Conservation (phyloP, 2,113 vertebrate genomes). For the Galemys pyrenaicus region DNA sequence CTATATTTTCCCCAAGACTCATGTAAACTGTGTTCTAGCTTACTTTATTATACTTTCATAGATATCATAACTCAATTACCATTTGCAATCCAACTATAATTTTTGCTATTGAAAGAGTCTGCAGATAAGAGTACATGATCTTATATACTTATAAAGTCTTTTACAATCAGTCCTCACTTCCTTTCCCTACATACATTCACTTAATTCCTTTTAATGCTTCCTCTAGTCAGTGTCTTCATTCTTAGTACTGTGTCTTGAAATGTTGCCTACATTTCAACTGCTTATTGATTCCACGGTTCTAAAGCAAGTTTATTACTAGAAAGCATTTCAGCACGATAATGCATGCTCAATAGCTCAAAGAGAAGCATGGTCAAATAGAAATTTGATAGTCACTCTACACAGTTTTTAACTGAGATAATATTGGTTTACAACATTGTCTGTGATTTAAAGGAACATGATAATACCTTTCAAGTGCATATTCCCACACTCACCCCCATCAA, state of each 20-base stretch:
- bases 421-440: no score
- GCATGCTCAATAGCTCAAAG: no score
- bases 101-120: conserved; percentile 33
- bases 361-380: neutral
- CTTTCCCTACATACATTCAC: neutral
- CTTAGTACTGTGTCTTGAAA: conserved; percentile 42
- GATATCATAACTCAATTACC: neutral
- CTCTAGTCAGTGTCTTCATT: neutral
- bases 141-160: neutral
- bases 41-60: neutral
- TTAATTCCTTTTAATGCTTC: neutral
- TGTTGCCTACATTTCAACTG: conserved; percentile 10
- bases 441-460: no score
- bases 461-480: no score
- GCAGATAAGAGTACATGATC: neutral
- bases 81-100: neutral
- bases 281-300: conserved; percentile 22
- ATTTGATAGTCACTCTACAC: neutral
- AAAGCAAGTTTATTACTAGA: neutral
- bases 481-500: no score
- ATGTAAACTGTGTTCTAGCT: neutral
- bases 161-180: neutral
- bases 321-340: neutral
- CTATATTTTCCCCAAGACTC: neutral
- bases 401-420: no score